A percentile compares a stretch with the other conserved stretches of the same genome.
Conservation (phyloP, 2,113 vertebrate species). For the Heptranchias perlo region DNA sequence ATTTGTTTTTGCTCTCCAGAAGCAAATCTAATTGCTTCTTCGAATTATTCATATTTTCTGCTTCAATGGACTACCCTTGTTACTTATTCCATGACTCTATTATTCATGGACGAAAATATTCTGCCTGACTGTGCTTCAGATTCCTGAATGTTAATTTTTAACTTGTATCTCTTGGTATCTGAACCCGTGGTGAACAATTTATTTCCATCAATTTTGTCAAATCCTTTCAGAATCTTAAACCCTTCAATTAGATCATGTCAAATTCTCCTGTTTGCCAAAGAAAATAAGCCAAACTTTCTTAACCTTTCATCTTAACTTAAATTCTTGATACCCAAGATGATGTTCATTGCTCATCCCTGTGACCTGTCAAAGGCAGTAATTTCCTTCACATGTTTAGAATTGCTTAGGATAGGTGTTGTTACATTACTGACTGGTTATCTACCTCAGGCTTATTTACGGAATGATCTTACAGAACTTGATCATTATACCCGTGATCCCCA, state of each 20-base stretch:
- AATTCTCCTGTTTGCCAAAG: neutral
- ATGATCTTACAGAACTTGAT: too few relatives aligned
- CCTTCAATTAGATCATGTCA: neutral
- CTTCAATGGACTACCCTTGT: neutral
- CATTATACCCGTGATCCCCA: too few relatives aligned
- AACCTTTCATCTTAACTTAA: neutral
- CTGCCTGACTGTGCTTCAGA: neutral
- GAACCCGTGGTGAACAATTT: neutral
- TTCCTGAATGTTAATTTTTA: neutral
- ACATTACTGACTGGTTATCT: too few relatives aligned
- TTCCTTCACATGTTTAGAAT: too few relatives aligned
- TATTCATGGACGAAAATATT: neutral
- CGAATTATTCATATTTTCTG: neutral
- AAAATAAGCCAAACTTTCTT: neutral
- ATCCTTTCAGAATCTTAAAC: neutral
- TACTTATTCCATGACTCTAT: neutral
- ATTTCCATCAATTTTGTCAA: neutral
- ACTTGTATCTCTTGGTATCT: neutral
- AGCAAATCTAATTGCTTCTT: neutral
- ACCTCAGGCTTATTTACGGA: too few relatives aligned
- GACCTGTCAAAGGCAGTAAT: too few relatives aligned
- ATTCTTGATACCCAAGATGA: neutral
- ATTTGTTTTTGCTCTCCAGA: neutral
- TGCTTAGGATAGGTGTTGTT: too few relatives aligned
- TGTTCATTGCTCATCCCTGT: neutral